Conservation (phyloP, 2,888 invertebrate species). For the Aspidiotus destructor region DNA sequence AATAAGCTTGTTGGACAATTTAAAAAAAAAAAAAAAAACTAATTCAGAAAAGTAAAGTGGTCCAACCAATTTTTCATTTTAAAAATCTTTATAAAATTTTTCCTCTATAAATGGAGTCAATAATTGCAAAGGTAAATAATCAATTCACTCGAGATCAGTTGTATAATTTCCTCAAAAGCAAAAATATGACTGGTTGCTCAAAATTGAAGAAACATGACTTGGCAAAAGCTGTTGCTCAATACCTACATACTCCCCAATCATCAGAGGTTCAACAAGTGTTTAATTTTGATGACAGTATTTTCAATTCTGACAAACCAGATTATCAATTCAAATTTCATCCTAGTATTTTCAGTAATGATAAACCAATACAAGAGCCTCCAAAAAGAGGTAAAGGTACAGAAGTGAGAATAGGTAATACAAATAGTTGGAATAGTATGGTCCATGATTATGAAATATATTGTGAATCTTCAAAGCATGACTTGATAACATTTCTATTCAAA, state of each 20-base stretch:
- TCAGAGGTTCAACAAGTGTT: neutral
- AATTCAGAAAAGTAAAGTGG: neutral
- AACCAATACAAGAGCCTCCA: no score
- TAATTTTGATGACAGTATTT: constrained; percentile 7
- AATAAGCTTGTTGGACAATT: neutral
- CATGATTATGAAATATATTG: no score
- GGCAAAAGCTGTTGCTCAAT: constrained; percentile 4
- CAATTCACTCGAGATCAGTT: neutral
- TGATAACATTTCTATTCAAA: neutral
- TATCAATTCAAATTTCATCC: constrained; percentile 4
- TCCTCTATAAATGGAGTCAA: neutral
- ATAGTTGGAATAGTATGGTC: no score
- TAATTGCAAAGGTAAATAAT: neutral
- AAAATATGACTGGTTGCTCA: neutral
- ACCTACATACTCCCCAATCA: neutral
- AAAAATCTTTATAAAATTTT: constrained; percentile 1
- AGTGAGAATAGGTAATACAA: no score
- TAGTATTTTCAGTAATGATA: constrained; percentile 8
- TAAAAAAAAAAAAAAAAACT: constrained; percentile 2
- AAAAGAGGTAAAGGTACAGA: no score
- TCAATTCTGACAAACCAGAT: neutral
- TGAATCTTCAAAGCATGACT: neutral
- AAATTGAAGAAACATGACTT: constrained; percentile 4
- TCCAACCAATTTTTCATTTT: constrained; percentile 2
- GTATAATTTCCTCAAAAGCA: neutral